phyloP scores from a whole-genome alignment of 2,797 vertebrate species.

The Hylomyscus alleni region DNA sequence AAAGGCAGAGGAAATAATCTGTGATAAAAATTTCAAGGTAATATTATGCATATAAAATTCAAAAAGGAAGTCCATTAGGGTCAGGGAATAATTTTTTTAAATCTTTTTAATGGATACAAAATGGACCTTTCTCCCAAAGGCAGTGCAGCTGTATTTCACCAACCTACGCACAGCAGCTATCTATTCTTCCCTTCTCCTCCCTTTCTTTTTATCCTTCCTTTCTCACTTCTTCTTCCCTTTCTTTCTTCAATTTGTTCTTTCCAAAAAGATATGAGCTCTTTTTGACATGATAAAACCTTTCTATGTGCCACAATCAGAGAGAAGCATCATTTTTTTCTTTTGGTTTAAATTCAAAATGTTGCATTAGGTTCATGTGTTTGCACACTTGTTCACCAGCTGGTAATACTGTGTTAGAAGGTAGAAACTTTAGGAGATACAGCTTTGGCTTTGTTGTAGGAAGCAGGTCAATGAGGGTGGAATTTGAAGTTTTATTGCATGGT shows the following conservation, averaged over 20 bases:
- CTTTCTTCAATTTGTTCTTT: neutral
- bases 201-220: neutral
- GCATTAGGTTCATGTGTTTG: neutral
- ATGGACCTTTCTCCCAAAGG: neutral
- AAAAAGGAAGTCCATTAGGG: neutral
- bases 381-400: neutral
- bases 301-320: neutral
- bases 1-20: neutral
- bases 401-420: neutral
- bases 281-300: neutral
- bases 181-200: neutral
- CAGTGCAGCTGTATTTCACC: neutral
- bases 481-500: neutral
- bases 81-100: neutral
- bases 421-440: neutral
- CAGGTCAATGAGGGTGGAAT: neutral
- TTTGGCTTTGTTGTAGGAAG: neutral
- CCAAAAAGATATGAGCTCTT: too few species aligned
- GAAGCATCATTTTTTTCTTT: neutral
- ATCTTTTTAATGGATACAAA: slow-evolving; percentile 33
- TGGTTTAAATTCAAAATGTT: neutral
- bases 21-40: slow-evolving; percentile 41
- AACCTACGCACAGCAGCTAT: neutral
- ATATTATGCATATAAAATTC: slow-evolving; percentile 47
- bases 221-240: too few species aligned